These are phyloP conservation scores for Sarcophaga rosellei DNA, from an alignment of 2,888 invertebrate species.

Conservation along the genomic window DNA sequence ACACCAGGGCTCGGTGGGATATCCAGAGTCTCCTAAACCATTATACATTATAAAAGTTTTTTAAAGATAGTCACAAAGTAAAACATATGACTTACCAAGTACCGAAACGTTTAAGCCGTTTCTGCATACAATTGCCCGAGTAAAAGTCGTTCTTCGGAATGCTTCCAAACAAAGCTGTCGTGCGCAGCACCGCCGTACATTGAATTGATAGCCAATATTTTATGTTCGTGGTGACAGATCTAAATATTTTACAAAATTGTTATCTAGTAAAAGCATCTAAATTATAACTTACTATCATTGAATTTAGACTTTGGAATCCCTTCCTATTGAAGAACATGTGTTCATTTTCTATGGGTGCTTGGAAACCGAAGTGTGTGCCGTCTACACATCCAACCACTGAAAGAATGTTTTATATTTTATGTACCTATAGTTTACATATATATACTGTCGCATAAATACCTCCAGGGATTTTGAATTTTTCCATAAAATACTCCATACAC, in stretches of 20 bases:
- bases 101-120: conserved; percentile 23
- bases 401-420: background rate
- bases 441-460: conserved; percentile 32
- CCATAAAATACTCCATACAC: conserved; percentile 41
- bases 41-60: background rate
- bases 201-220: conserved; percentile 10
- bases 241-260: too few relatives aligned
- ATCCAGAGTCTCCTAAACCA: conserved; percentile 34
- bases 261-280: too few relatives aligned
- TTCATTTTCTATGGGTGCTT: too few relatives aligned
- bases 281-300: too few relatives aligned
- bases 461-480: conserved; percentile 43
- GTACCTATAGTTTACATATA: background rate
- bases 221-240: too few relatives aligned
- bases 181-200: conserved; percentile 40
- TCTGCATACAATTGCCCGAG: conserved; percentile 30
- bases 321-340: too few relatives aligned
- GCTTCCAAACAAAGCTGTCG: conserved; percentile 34
- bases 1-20: conserved; percentile 41
- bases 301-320: too few relatives aligned
- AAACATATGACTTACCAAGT: conserved; percentile 1
- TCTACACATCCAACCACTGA: too few relatives aligned
- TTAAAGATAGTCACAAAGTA: background rate
- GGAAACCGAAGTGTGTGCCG: too few relatives aligned
- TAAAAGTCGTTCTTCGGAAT: conserved; percentile 35